Evolutionary conservation across 2,797 vertebrate genomes (phyloP), one percentile per base, ranked within the genome.

Genomic region (Ispidina lecontei): DNA sequence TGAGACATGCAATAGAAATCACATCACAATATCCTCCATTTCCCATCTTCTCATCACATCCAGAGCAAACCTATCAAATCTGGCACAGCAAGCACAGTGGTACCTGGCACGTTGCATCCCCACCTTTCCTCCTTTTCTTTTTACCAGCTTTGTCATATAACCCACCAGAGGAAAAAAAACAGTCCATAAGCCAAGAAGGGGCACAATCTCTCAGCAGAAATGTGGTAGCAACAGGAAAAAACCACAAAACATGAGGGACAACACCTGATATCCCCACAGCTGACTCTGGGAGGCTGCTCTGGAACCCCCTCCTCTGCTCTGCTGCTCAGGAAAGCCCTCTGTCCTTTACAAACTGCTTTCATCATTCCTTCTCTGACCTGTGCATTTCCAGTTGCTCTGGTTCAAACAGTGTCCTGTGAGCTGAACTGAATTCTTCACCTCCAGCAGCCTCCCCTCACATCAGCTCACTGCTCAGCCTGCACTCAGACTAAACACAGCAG

Each of bases 401-500:
- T 51, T 59, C 69, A 76, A 65, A 82, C 60, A 18, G 14, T 29
- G 37, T 74, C 56, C 54, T 60, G 80, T 31, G 33, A 28, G n/a
- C 43, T 69, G 56, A 89, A 75, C 47, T 43, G 49, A 49, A 83
- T 52, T 69, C 59, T 77, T 74, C 0, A 1, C 33, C 46, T 76
- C 47, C 25, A 75, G 76, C 54, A 95, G 62, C 73, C 60, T 82
- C 78, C n/a, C 43, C 39, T 54, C 10, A 7, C 19, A 29, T 29
- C 0, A 0, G 17, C 62, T 23, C 11, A 2, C 56, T 44, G 64
- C 75, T 59, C 60, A 76, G 84, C 52, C 47, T n/a, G 49, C 5
- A 1, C 39, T 77, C 75, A 95, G 82, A 89, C 81, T 93, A 90
- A 94, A 89, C 87, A 92, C 11, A 7, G 31, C 33, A 14, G 21